Base-by-base conservation (phyloP, 2,797 vertebrate genomes). In the Hirundo rustica region DNA sequence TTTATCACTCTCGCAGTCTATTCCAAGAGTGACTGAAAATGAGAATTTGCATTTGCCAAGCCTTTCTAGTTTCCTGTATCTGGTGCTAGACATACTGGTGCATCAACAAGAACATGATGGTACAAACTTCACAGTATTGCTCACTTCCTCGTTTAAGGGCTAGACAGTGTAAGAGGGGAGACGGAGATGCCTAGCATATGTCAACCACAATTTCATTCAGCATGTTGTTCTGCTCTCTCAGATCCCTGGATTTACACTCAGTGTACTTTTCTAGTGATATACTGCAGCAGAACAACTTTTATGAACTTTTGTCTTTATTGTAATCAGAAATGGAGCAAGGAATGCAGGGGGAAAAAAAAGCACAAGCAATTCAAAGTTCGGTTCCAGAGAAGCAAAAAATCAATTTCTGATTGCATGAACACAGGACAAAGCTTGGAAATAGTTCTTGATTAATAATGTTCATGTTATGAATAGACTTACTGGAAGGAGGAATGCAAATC, bases 401-500 rank as follows among this genome's bases (percentile, higher is more conserved):
- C 68, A 88, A 88, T 89, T 94, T 89, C 85, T 95, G 89, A 89
- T 91, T 94, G 82, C 91, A 72, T 27, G 85, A 91, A 92, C 78
- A 88, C 30, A 74, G 42, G 60, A 70, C 36, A 94, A 89, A 91
- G 29, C 85, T 92, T 80, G 50, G 72, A 91, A 92, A 92, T 85
- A 80, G 66, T 60, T 83, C 85, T 65, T 94, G 72, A 92, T 92
- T 92, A 94, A 82, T 73, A 95, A 64, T 15, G 38, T 85, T 57
- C 68, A 54, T 29, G 50, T 83, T 92, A 85, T 72, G 54, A 93
- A 96, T 88, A 89, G 64, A 76, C 66, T 92, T 88, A 89, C 55
- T 3, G 11, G 60, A 76, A 95, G 19, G 10, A 83, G 53, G 21
- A 92, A 95, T 57, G 81, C 57, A 91, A 95, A 95, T 77, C 81